Base-by-base conservation (phyloP, 2,888 invertebrate species). In the Tetheella fluctuosa region DNA sequence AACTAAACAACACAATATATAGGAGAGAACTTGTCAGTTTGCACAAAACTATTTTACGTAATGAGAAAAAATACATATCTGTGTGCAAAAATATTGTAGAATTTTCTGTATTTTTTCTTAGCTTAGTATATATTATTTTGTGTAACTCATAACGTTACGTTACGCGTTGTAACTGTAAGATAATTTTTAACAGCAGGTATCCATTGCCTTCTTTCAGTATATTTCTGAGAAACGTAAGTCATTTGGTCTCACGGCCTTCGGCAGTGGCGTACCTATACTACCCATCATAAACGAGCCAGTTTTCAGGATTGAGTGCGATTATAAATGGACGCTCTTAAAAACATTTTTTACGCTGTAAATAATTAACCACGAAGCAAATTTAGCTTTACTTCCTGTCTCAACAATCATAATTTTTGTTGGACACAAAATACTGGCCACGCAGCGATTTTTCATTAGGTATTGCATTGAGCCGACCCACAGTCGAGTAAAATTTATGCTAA, bases 1-100 rank as follows among this genome's bases (percentile, higher is more conserved):
- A 71, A 67, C 65, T 70, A 73, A 64, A 60, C 20, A 20, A n/a
- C 1, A 48, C 48, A 20, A 48, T 20, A 48, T 10, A 65, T 67
- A 39, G 67, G 66, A 73, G 70, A 73, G 73, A 70, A 74, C 74
- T 68, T 72, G 65, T 76, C 71, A 77, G 65, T 83, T 83, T 83
- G 77, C 83, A 83, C 81, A 77, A 76, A 65, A 69, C 56, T 60
- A 58, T 67, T 70, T 77, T 79, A 81, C 79, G 74, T 77, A 74
- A 75, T 72, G 74, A 78, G 74, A 76, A 74, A 73, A 10, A 30
- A 34, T 17, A 42, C 10, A 48, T 10, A 48, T 76, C 72, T 69
- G 64, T 69, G 71, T 65, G 64, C 62, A 63, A 63, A 63, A 61
- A 56, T 61, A 58, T 60, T 53, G 54, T 54, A 54, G 34, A 30